phyloP scores from a whole-genome alignment of 1,140 invertebrate genomes.

The Tachypleus tridentatus region DNA sequence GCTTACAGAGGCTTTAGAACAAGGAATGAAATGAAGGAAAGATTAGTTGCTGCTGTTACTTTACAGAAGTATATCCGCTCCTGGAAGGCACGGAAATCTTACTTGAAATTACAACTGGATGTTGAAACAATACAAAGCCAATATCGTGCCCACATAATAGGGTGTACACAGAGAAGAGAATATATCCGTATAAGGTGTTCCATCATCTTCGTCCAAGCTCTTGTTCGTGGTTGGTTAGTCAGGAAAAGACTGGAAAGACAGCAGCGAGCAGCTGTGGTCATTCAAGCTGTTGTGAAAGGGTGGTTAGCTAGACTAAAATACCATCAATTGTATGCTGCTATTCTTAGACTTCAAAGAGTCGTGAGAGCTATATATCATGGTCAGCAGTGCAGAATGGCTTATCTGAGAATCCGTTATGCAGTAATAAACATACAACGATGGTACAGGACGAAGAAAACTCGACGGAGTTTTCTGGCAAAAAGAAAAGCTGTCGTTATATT shows the following conservation, averaged over 20 bases:
- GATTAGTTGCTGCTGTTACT: neutral
- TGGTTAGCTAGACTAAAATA: neutral
- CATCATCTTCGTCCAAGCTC: neutral
- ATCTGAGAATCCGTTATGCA: neutral
- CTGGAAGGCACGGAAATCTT: neutral
- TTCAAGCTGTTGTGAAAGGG: conserved; percentile 6
- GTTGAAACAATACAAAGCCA: too few relatives aligned
- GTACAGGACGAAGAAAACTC: neutral
- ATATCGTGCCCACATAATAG: too few relatives aligned
- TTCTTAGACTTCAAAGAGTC: conserved; percentile 4
- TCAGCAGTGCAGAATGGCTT: neutral
- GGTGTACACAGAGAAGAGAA: neutral
- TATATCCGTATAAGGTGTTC: neutral
- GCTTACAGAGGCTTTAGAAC: neutral
- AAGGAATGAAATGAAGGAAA: neutral
- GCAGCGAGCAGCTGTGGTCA: neutral
- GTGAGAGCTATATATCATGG: conserved; percentile 1
- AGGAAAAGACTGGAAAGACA: neutral
- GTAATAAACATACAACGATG: neutral
- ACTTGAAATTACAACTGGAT: neutral
- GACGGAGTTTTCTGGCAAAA: conserved; percentile 3
- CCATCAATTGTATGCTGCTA: neutral
- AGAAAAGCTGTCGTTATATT: conserved; percentile 20
- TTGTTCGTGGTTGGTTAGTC: neutral
- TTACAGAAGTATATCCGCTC: neutral